Conservation (phyloP, 2,888 invertebrate species). For the Drosophila diplacantha region DNA sequence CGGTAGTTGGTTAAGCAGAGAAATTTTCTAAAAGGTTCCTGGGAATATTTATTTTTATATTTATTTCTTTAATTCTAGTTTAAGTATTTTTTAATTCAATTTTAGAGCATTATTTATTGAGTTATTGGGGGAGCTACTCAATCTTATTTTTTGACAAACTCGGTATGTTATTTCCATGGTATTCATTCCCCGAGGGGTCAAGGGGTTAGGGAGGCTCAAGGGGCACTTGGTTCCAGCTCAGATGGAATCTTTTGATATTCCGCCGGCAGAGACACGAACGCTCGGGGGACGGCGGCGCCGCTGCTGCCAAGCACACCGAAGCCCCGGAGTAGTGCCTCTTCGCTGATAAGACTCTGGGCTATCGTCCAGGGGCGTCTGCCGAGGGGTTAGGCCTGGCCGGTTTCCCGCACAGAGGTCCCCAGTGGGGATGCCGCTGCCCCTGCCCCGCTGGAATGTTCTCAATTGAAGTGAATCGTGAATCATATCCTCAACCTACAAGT, state of each 20-base stretch:
- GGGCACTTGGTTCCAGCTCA: conserved; percentile 8
- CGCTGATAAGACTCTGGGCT: conserved; percentile 17
- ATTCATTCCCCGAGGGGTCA: neutral
- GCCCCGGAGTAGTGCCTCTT: conserved; percentile 19
- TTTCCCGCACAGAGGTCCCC: neutral
- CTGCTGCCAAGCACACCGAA: conserved; percentile 24
- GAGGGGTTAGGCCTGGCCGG: neutral
- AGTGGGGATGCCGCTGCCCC: neutral
- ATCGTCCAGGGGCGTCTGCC: neutral
- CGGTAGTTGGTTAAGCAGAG: neutral
- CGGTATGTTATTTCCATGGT: neutral
- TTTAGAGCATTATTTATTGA: neutral
- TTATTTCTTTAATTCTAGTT: neutral
- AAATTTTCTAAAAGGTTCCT: conserved; percentile 5
- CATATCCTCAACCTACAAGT: conserved; percentile 67
- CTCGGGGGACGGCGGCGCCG: no score
- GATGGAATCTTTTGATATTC: conserved; percentile 18
- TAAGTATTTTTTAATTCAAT: neutral
- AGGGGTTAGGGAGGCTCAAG: conserved; percentile 3
- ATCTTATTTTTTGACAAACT: neutral
- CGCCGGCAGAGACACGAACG: conserved; percentile 2
- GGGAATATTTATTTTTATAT: no score
- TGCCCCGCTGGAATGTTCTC: conserved; percentile 55
- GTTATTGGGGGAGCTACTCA: neutral
- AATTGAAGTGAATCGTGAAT: conserved; percentile 67